Conservation (phyloP, 2,113 vertebrate species). For the Peromyscus californicus region DNA sequence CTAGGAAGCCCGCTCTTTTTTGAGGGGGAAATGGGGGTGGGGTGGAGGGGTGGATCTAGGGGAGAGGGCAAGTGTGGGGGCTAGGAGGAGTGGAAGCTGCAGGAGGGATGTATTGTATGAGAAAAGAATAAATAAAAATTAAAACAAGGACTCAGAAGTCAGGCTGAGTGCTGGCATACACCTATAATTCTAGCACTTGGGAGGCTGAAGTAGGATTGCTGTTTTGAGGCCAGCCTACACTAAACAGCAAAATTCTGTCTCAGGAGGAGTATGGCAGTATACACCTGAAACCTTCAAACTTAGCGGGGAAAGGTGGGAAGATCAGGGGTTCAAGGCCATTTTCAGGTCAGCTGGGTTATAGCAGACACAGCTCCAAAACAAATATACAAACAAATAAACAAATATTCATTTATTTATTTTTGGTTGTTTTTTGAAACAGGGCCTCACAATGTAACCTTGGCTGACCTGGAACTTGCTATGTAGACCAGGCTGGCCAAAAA, state of each 20-base stretch:
- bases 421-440: not conserved
- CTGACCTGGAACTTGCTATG: not conserved
- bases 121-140: not conserved
- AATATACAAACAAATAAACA: not conserved
- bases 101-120: not conserved
- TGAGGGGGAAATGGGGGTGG: not conserved
- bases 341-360: not conserved
- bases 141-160: not conserved
- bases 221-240: not conserved
- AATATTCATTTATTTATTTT: not conserved
- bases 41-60: not conserved
- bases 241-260: not conserved
- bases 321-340: not conserved
- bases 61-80: not conserved
- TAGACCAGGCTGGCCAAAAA: not conserved
- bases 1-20: not conserved
- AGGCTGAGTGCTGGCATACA: not conserved
- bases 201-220: not conserved
- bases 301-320: not conserved
- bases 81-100: not conserved
- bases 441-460: not conserved
- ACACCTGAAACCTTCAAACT: not conserved
- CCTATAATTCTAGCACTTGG: not conserved
- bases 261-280: too few relatives aligned
- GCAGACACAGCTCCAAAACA: not conserved